phyloP scores from a whole-genome alignment of 2,113 vertebrate species.

The Delphinus delphis region DNA sequence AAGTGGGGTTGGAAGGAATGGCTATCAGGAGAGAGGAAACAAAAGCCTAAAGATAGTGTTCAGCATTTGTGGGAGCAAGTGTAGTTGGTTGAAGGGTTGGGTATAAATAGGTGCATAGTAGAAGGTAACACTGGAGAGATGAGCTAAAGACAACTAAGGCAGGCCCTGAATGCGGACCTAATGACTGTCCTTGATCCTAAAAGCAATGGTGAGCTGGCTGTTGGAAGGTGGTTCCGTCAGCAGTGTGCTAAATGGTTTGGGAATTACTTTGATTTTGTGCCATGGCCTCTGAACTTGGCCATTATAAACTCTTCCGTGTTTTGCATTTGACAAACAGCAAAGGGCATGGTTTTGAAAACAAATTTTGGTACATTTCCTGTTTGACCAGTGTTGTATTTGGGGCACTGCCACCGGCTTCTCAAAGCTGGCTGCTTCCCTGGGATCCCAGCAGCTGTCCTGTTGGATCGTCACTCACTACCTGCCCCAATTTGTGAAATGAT shows the following conservation, averaged over 20 bases:
- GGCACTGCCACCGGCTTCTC: neutral
- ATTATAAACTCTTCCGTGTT: neutral
- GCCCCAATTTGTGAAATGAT: neutral
- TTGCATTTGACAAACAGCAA: neutral
- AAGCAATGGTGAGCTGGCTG: no score
- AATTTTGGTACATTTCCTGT: neutral
- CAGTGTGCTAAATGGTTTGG: neutral
- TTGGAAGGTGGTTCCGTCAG: neutral
- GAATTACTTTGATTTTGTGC: neutral
- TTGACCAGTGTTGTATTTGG: neutral
- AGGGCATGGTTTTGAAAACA: neutral
- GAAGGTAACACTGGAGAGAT: neutral
- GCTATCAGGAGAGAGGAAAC: neutral
- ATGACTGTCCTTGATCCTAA: neutral
- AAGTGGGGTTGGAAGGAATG: neutral
- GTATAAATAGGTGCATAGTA: no score
- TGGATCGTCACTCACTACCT: neutral
- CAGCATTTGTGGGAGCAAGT: neutral
- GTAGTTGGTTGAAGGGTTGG: neutral
- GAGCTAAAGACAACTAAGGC: neutral
- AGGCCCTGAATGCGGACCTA: neutral
- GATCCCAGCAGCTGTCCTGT: neutral
- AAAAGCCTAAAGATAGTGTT: neutral
- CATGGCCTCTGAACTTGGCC: neutral
- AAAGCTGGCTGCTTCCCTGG: neutral